phyloP scores from a whole-genome alignment of 2,888 invertebrate genomes.

The Gryllus longicercus region DNA sequence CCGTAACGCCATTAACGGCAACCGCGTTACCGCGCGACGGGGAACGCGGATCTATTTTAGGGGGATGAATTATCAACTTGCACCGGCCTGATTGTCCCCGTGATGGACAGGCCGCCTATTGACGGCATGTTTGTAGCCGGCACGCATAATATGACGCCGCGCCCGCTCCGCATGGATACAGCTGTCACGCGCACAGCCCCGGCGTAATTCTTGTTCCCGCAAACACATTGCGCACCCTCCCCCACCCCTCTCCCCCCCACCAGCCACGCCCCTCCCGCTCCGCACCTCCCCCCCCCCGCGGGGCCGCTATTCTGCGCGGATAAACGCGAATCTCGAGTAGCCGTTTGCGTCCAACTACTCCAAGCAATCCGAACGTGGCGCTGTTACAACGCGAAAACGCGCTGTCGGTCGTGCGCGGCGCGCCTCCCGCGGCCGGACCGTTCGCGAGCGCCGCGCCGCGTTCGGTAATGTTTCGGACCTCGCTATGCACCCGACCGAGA shows the following conservation, averaged over 20 bases:
- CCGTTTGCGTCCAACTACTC: not conserved
- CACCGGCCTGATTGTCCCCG: not conserved
- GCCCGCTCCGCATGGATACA: not conserved
- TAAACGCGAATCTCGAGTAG: not conserved
- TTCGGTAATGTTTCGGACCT: not conserved
- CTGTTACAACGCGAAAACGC: not conserved
- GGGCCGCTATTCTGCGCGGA: not conserved
- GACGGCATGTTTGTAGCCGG: not conserved
- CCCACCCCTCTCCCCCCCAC: not conserved
- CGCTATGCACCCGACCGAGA: not conserved
- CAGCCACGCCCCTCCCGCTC: not conserved
- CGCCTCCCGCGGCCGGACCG: too few species aligned
- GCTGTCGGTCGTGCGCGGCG: not conserved
- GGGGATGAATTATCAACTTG: conserved; percentile 4
- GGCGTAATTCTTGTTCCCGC: conserved; percentile 3
- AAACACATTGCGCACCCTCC: not conserved
- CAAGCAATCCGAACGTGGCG: not conserved
- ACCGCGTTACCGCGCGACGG: not conserved
- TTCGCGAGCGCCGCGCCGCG: too few species aligned
- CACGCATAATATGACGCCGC: not conserved
- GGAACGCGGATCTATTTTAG: not conserved
- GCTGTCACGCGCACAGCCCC: conserved; percentile 10
- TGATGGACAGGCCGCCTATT: not conserved
- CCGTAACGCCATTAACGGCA: not conserved
- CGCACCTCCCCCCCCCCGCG: not conserved